Conservation (phyloP, 30 jellyfish, hydroid and myxozoan genomes). For the Aurelia aurita region DNA sequence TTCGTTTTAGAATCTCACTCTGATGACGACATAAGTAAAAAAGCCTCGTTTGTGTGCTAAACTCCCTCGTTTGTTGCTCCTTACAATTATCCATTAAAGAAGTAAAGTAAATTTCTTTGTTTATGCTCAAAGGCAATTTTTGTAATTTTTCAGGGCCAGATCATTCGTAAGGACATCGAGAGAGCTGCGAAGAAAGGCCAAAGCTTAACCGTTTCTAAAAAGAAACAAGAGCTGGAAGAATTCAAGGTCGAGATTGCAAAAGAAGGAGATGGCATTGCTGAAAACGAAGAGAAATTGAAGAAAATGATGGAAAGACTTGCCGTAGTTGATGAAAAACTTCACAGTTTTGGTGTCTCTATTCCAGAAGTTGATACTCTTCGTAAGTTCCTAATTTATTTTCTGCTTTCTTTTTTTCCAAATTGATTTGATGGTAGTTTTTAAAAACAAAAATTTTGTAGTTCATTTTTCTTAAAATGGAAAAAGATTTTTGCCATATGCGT, state of each 20-base stretch:
- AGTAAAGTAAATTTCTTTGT: background rate
- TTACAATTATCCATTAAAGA: background rate
- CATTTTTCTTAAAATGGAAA: no score
- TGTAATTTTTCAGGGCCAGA: slow-evolving; percentile 13
- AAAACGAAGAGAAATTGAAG: background rate
- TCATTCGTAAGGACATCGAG: slow-evolving; percentile 49
- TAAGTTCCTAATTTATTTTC: slow-evolving; percentile 8
- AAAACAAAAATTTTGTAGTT: no score
- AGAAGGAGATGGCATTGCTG: slow-evolving; percentile 13
- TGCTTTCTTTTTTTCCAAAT: background rate
- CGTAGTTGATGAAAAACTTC: slow-evolving; percentile 33
- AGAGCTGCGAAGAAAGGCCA: slow-evolving; percentile 65
- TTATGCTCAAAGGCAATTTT: background rate
- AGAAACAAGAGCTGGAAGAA: slow-evolving; percentile 42
- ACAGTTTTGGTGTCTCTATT: slow-evolving; percentile 28
- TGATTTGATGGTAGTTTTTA: no score
- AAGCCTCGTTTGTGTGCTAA: no score
- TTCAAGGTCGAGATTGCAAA: slow-evolving; percentile 23
- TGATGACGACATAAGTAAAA: no score
- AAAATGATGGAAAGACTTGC: slow-evolving; percentile 16
- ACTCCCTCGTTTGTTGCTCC: no score
- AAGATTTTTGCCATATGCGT: no score
- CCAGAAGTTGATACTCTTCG: slow-evolving; percentile 44
- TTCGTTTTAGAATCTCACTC: no score
- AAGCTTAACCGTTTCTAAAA: slow-evolving; percentile 37